phyloP scores from a whole-genome alignment of 2,797 vertebrate species.

The Chaetophractus vellerosus region DNA sequence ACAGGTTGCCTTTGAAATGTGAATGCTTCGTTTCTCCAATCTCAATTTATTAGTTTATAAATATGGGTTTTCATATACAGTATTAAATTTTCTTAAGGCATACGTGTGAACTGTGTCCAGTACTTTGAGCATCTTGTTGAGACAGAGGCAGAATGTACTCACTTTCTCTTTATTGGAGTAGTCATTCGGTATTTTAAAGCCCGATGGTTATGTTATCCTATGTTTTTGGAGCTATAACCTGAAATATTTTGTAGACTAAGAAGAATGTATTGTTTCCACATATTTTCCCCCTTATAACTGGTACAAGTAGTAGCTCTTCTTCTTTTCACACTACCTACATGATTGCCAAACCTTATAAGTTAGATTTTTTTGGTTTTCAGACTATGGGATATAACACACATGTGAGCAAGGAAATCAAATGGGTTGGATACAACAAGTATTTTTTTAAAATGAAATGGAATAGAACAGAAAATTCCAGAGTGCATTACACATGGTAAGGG shows the following conservation, averaged over 20 bases:
- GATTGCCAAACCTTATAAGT: not conserved
- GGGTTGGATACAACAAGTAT: not conserved
- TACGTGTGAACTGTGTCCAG: not conserved
- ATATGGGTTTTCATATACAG: not conserved
- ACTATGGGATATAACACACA: too few relatives aligned
- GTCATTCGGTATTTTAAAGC: conserved; percentile 46
- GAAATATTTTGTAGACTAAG: not conserved
- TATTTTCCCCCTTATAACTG: not conserved
- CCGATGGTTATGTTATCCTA: not conserved
- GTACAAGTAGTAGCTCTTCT: not conserved
- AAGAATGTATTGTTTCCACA: not conserved
- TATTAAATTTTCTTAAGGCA: conserved; percentile 3
- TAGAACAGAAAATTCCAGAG: conserved; percentile 22
- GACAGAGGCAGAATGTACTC: not conserved
- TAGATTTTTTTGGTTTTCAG: not conserved
- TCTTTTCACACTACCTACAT: not conserved
- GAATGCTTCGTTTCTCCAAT: not conserved
- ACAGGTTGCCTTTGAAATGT: conserved; percentile 34
- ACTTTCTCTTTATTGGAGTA: not conserved
- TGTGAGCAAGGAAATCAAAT: not conserved
- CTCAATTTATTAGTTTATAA: conserved; percentile 16
- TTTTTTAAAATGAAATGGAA: conserved; percentile 2
- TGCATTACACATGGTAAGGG: not conserved
- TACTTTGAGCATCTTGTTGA: not conserved
- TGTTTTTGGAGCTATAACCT: not conserved